Percentiles rank a stretch among this genome's conserved stretches.
These are phyloP conservation scores for Balaenoptera acutorostrata DNA, from an alignment of 2,113 vertebrate genomes.

Conservation along the genomic window DNA sequence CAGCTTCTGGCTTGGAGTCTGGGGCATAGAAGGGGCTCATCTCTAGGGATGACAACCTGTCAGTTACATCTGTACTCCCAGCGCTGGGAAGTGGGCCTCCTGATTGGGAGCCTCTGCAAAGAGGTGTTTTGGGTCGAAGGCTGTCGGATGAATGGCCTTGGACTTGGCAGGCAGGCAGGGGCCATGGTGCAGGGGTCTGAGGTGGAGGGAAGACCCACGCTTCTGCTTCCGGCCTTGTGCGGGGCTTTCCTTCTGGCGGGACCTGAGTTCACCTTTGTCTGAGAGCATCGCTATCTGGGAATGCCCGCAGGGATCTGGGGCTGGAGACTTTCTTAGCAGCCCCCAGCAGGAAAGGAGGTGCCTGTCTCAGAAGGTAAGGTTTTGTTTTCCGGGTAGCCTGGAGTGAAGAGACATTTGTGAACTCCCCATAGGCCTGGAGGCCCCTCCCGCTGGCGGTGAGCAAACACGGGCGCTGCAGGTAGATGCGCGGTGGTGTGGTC, in stretches of 20 bases:
- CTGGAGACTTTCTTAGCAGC: neutral
- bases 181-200: accelerated
- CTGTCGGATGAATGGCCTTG: neutral
- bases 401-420: neutral
- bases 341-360: neutral
- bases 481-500: slow-evolving; percentile 62
- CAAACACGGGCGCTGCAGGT: slow-evolving; percentile 77
- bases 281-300: neutral
- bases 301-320: neutral
- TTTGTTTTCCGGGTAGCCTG: slow-evolving; percentile 61
- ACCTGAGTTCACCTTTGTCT: neutral
- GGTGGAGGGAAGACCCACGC: neutral
- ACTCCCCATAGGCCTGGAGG: slow-evolving; percentile 33
- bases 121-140: neutral
- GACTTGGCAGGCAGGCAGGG: neutral
- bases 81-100: neutral
- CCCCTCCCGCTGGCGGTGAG: slow-evolving; percentile 77
- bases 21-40: neutral
- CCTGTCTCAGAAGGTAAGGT: slow-evolving; percentile 45
- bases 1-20: neutral
- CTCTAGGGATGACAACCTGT: neutral
- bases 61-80: neutral
- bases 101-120: neutral
- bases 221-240: neutral
- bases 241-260: neutral